A percentile compares a stretch with the other conserved stretches of the same genome.
phyloP scores from a whole-genome alignment of 2,888 invertebrate species.

The Dicyrtomina minuta region DNA sequence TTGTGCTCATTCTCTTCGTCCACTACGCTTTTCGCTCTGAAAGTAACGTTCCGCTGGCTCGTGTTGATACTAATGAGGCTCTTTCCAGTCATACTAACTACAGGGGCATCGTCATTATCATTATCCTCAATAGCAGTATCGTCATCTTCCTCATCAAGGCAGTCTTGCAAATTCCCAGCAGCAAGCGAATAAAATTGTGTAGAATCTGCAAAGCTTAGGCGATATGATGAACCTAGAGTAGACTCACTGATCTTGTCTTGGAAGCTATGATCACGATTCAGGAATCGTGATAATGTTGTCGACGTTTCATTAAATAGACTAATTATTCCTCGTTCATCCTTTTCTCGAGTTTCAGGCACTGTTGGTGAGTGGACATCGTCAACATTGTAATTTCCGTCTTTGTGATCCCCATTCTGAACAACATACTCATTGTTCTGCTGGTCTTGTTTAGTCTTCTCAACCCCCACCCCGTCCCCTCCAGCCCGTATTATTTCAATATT shows the following conservation, averaged over 20 bases:
- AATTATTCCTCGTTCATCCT: too few species aligned
- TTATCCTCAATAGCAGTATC: not conserved
- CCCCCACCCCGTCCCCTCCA: not conserved
- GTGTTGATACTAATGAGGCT: not conserved
- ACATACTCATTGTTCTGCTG: not conserved
- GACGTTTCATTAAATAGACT: constrained; percentile 20
- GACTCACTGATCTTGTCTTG: not conserved
- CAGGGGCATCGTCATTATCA: not conserved
- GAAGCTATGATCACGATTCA: not conserved
- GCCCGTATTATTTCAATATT: constrained; percentile 10
- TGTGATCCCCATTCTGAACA: not conserved
- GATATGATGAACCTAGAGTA: not conserved
- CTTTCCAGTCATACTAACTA: too few species aligned
- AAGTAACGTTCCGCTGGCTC: too few species aligned
- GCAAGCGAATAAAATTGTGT: constrained; percentile 24
- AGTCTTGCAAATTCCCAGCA: constrained; percentile 19
- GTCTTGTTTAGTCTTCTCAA: not conserved
- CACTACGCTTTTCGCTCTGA: not conserved
- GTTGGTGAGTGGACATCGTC: too few species aligned
- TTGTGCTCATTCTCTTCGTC: constrained; percentile 15
- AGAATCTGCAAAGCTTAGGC: constrained; percentile 20
- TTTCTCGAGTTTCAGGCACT: too few species aligned
- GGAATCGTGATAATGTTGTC: too few species aligned
- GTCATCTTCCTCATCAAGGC: not conserved
- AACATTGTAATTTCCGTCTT: not conserved